Evolutionary conservation across 2,888 invertebrate species (phyloP).

Genomic region (Caenorhabditis sp.): DNA sequence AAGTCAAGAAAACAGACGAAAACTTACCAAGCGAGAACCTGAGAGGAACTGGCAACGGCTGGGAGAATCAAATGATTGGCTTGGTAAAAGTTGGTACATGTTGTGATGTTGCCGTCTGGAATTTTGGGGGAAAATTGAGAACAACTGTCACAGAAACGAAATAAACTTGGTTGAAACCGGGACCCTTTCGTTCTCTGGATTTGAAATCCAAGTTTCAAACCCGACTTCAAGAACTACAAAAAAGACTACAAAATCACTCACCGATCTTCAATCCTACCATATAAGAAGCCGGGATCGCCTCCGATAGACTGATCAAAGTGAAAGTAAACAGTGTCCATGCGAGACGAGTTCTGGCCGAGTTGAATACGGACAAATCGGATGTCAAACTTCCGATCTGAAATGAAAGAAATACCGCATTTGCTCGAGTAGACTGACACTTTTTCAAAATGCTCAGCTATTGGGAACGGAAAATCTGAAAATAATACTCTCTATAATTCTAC

Average conservation of each 20-base stretch:
- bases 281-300: conserved; percentile 35
- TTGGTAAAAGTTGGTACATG: conserved; percentile 31
- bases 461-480: too few species aligned
- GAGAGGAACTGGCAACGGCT: conserved; percentile 26
- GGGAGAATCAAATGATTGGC: conserved; percentile 34
- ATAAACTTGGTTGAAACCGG: too few species aligned
- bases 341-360: conserved; percentile 35
- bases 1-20: neutral
- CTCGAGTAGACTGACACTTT: too few species aligned
- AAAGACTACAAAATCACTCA: neutral
- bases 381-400: conserved; percentile 38
- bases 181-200: too few species aligned
- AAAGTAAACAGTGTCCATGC: conserved; percentile 44
- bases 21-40: conserved; percentile 38
- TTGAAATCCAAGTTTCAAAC: too few species aligned
- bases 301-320: conserved; percentile 27
- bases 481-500: too few species aligned
- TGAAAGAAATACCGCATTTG: neutral
- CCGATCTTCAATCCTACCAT: conserved; percentile 34
- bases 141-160: too few species aligned
- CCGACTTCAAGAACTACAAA: too few species aligned
- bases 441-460: too few species aligned
- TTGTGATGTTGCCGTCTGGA: conserved; percentile 19
- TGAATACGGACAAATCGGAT: neutral
- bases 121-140: neutral